Evolutionary conservation across 1,140 invertebrate species (phyloP).

Genomic region (Sinonovacula constricta): DNA sequence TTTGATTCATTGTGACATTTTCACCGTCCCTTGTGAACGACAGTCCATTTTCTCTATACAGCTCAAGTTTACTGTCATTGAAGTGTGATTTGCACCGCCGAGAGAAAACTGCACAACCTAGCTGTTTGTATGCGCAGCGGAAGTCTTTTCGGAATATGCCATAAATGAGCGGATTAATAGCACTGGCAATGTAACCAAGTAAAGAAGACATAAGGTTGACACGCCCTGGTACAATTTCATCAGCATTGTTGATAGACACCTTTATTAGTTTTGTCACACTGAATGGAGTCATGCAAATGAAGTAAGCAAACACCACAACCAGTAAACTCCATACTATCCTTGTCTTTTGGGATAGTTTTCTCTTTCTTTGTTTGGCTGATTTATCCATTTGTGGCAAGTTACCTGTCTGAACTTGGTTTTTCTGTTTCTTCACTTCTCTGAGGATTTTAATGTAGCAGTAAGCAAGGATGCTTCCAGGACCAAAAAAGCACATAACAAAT

Average conservation of each 20-base stretch:
- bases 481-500: constrained; percentile 75
- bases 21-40: too few species aligned
- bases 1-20: too few species aligned
- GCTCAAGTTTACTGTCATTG: too few species aligned
- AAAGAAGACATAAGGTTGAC: constrained; percentile 71
- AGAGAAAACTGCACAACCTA: constrained; percentile 24
- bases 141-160: constrained; percentile 77
- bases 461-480: constrained; percentile 69
- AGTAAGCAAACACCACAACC: constrained; percentile 74
- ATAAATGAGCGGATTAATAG: constrained; percentile 77
- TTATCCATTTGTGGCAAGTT: neutral
- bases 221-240: constrained; percentile 68
- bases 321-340: constrained; percentile 74
- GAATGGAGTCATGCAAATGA: constrained; percentile 78
- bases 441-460: constrained; percentile 70
- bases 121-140: constrained; percentile 63
- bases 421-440: constrained; percentile 54
- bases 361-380: constrained; percentile 21
- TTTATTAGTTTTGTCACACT: constrained; percentile 78
- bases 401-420: neutral
- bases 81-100: too few species aligned
- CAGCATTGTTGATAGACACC: constrained; percentile 51
- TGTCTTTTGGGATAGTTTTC: constrained; percentile 57
- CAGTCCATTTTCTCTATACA: too few species aligned
- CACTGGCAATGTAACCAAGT: constrained; percentile 72